A percentile compares a stretch with the other conserved stretches of the same genome.
Conservation (phyloP, 2,113 vertebrate genomes). For the Loxodonta africana region DNA sequence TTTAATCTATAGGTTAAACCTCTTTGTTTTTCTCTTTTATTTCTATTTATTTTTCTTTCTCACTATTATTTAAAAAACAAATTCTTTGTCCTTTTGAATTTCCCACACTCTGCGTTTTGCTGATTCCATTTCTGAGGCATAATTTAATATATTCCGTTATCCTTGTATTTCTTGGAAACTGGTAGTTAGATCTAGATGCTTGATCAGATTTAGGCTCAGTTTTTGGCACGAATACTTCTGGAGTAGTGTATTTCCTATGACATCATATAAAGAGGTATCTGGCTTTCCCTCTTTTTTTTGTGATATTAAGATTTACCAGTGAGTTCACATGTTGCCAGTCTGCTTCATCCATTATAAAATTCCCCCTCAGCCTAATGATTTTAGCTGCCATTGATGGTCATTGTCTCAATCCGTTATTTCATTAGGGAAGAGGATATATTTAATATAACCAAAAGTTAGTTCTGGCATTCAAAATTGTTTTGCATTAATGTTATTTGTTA, state of each 20-base stretch:
- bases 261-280: not conserved
- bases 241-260: not conserved
- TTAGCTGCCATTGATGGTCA: not conserved
- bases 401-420: conserved; percentile 29
- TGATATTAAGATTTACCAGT: not conserved
- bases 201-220: not conserved
- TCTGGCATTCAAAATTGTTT: conserved; percentile 15
- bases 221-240: not conserved
- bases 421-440: conserved; percentile 34
- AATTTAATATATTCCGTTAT: not conserved
- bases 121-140: conserved; percentile 15
- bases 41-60: conserved; percentile 31
- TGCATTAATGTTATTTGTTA: conserved; percentile 52
- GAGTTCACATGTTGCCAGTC: not conserved
- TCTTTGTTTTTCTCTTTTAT: not conserved
- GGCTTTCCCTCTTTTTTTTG: not conserved
- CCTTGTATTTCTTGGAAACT: not conserved
- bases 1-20: not conserved
- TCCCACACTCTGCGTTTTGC: not conserved
- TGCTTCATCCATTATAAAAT: conserved; percentile 14
- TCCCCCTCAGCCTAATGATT: not conserved
- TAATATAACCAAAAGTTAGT: conserved; percentile 29
- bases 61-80: not conserved
- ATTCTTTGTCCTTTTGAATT: not conserved
- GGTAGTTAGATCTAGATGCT: not conserved